A percentile compares a stretch with the other conserved stretches of the same genome.
phyloP scores from a whole-genome alignment of 64 coral and sea anemone genomes.

The Montipora efflorescens region DNA sequence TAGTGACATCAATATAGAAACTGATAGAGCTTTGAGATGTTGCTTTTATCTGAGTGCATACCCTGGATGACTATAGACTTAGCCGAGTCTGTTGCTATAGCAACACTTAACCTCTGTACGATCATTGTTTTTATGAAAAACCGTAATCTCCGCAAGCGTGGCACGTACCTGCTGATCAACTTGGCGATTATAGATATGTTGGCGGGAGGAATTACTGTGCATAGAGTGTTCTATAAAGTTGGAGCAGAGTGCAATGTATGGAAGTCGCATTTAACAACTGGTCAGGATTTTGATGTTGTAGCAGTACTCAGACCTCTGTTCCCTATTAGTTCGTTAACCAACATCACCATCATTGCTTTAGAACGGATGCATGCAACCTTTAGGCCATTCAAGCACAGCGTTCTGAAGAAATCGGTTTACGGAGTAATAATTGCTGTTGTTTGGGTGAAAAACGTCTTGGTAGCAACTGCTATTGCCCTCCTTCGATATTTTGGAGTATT shows the following conservation, averaged over 20 bases:
- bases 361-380: not conserved
- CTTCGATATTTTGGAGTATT: not conserved
- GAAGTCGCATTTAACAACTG: not conserved
- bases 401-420: not conserved
- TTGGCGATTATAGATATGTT: not conserved
- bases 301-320: not conserved
- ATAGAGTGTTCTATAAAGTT: not conserved
- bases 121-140: not conserved
- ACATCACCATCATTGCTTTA: not conserved
- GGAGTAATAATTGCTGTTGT: not conserved
- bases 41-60: not conserved
- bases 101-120: not conserved
- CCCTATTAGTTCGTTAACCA: not conserved
- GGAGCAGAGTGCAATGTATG: not conserved
- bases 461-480: not conserved
- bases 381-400: not conserved
- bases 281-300: not conserved
- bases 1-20: no score
- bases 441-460: not conserved
- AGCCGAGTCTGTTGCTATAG: constrained; percentile 10
- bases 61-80: not conserved
- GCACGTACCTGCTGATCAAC: not conserved
- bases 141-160: not conserved
- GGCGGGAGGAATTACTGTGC: not conserved
- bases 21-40: not conserved